Base-by-base conservation (phyloP, 2,113 vertebrate species). In the Paratilapia polleni region DNA sequence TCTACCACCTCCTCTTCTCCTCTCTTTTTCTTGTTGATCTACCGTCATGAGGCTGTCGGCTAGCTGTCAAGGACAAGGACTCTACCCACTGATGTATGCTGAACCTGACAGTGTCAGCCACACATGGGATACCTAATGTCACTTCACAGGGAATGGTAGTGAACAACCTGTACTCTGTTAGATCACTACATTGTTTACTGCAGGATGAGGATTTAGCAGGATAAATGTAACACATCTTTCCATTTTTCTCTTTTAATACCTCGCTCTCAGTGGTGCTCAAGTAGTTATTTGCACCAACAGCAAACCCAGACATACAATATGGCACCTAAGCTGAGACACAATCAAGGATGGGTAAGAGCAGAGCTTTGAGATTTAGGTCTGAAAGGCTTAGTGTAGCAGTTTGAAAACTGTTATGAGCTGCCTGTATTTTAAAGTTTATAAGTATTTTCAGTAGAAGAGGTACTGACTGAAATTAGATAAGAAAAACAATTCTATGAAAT, bases 1-100 rank as follows among this genome's bases (percentile, higher is more conserved):
- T 41, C 80, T 70, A 38, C 77, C 60, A 12, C 66, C 68, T 63
- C 78, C 82, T 81, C 82, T 74, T 78, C 77, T 61, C 87, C 73
- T 20, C 66, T 87, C 84, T 81, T 90, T 91, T 88, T 70, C 75
- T 43, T 47, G 86, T 70, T 93, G 91, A 93, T 90, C 77, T 87
- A 85, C 81, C 47, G 60, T 85, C 28, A 57, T 11, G 28, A 80
- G 84, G 85, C 86, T 91, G 90, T 85, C 85, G 36, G 56, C 17
- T 49, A 70, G 80, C 83, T 91, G 90, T 83, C 92, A 82, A 86
- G 84, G 87, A 86, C 89, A 90, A 92, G 92, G 88, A 89, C 89
- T 89, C 75, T 70, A 36, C 52, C 57, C 8, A 3, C 47, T 85
- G 91, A 92, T 85, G 90, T 64, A 87, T 24, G 75, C 75, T 13